Evolutionary conservation across 1,140 invertebrate genomes (phyloP), one percentile per base, ranked within the genome.

Genomic region (Drosophila busckii): DNA sequence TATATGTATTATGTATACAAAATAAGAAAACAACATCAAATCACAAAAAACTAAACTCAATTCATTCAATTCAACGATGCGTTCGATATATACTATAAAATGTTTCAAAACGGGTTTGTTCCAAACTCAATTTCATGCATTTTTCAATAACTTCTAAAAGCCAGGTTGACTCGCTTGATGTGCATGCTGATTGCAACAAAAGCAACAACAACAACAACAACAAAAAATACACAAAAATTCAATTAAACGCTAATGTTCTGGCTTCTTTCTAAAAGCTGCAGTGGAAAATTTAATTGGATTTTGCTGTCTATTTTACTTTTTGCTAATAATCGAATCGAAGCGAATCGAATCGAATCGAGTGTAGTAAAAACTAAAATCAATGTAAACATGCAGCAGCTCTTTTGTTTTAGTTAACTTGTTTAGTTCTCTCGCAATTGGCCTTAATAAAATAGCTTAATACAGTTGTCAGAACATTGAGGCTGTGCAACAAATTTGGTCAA

Each of bases 111-210:
- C 34, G 34, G 9, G n/a, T 13, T 22, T 4, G 3, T 22, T 22
- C 28, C 26, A 16, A 28, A 41, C 25, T 29, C 41, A 44, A 20
- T 44, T 44, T 46, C 34, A 55, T 35, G 12, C 38, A 29, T 31
- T 53, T n/a, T n/a, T n/a, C n/a, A n/a, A n/a, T n/a, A n/a, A n/a
- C n/a, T n/a, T n/a, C n/a, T n/a, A n/a, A n/a, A n/a, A n/a, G n/a
- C n/a, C n/a, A n/a, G n/a, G n/a, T n/a, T n/a, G n/a, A 34, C 22
- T 26, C 50, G 35, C 38, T 31, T 4, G 16, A 10, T 5, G 46
- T 42, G 54, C 54, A 55, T 58, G 45, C 40, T 40, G 56, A 52
- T 46, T 40, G 46, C 41, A 20, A 40, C 40, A 28, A 9, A 19
- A 20, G 45, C 40, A 28, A 9, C 25, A 41, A 13, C 7, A 20